These are phyloP conservation scores for Chymomyza fuscimana DNA, from an alignment of 2,888 invertebrate genomes.

Conservation along the genomic window DNA sequence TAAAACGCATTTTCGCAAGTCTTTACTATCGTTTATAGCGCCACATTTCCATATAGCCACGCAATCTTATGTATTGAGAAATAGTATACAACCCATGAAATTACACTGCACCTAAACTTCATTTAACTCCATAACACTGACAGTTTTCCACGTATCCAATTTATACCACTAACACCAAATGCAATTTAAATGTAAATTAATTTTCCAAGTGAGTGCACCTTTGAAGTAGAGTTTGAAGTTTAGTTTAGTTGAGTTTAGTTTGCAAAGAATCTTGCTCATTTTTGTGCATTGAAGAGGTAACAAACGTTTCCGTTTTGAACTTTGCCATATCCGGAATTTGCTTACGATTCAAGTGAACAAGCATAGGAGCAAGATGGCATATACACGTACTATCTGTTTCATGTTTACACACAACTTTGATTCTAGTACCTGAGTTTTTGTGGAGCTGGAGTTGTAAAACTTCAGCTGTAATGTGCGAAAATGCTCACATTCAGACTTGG, in stretches of 20 bases:
- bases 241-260: conserved; percentile 32
- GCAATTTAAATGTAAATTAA: conserved; percentile 61
- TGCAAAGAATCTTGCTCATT: conserved; percentile 33
- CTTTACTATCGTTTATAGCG: no score
- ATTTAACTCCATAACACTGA: not conserved
- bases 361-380: not conserved
- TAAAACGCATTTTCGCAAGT: no score
- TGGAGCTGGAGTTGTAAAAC: conserved; percentile 40
- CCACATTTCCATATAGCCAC: no score
- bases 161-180: not conserved
- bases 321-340: conserved; percentile 56
- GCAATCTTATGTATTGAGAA: no score
- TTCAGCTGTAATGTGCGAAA: conserved; percentile 68
- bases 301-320: conserved; percentile 66
- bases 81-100: not conserved
- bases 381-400: not conserved
- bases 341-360: conserved; percentile 46
- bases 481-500: conserved; percentile 53
- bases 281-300: conserved; percentile 58
- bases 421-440: not conserved
- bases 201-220: conserved; percentile 26
- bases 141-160: not conserved
- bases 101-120: not conserved
- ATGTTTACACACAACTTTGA: not conserved
- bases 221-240: not conserved